phyloP scores from a whole-genome alignment of 2,888 invertebrate species.

The Amiota mariae region DNA sequence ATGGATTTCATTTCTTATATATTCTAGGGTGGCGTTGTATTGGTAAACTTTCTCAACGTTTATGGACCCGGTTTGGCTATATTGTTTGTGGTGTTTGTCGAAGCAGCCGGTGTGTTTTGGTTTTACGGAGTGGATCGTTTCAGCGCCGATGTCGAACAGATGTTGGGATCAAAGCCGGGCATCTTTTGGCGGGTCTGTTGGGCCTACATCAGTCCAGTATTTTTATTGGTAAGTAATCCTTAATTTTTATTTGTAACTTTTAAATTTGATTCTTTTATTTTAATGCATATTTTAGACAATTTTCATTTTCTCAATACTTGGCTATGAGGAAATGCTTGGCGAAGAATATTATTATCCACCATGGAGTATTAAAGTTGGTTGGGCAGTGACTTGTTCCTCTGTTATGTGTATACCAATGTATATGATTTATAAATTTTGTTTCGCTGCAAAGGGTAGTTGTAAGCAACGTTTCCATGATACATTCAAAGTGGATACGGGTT shows the following conservation, averaged over 20 bases:
- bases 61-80: constrained; percentile 92
- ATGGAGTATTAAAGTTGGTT: constrained; percentile 88
- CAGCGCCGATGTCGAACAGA: constrained; percentile 85
- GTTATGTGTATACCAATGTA: constrained; percentile 89
- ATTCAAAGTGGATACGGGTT: constrained; percentile 66
- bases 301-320: constrained; percentile 87
- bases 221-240: constrained; percentile 79
- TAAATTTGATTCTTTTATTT: not conserved
- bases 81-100: constrained; percentile 92
- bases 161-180: constrained; percentile 87
- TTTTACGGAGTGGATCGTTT: constrained; percentile 89
- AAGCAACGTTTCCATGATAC: constrained; percentile 59
- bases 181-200: constrained; percentile 89
- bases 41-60: constrained; percentile 89
- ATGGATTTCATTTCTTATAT: not conserved
- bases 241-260: not conserved
- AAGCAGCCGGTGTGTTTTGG: constrained; percentile 92
- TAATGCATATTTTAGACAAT: constrained; percentile 76
- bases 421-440: constrained; percentile 83
- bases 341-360: constrained; percentile 83
- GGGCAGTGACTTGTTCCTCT: constrained; percentile 88
- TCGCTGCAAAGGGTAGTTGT: constrained; percentile 79
- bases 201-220: constrained; percentile 90
- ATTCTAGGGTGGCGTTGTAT: constrained; percentile 86
- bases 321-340: constrained; percentile 86